Conservation (phyloP, 2,113 vertebrate genomes). For the Meles meles region DNA sequence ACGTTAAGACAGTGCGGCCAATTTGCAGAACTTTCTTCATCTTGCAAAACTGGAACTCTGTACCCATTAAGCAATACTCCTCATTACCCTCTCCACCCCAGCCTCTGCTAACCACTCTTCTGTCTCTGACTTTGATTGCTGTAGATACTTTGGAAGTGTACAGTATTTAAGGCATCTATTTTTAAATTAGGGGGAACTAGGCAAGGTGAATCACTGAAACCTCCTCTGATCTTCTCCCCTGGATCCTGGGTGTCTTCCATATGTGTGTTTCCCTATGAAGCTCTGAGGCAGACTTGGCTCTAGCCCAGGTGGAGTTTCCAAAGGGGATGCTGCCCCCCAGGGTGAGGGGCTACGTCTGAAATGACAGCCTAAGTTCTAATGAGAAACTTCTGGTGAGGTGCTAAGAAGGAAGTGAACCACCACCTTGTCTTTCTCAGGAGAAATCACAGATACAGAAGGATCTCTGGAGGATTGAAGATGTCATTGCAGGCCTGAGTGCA, state of each 20-base stretch:
- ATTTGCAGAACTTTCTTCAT: neutral
- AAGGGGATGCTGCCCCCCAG: neutral
- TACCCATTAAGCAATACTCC: neutral
- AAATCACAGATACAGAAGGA: conserved; percentile 95
- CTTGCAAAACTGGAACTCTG: neutral
- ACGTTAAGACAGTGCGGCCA: neutral
- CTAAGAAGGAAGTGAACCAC: neutral
- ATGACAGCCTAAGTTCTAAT: neutral
- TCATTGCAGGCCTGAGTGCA: conserved; percentile 94
- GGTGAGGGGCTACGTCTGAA: neutral
- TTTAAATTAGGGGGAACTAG: neutral
- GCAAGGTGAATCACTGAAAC: neutral
- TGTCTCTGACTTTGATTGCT: neutral
- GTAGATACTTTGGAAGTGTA: neutral
- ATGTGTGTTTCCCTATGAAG: neutral
- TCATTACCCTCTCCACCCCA: too few relatives aligned
- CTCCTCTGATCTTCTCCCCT: neutral
- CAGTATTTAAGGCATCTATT: neutral
- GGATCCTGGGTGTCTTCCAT: neutral
- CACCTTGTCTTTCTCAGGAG: conserved; percentile 80
- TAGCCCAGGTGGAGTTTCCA: neutral
- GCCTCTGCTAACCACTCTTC: neutral
- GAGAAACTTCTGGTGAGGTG: neutral
- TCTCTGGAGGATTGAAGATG: conserved; percentile 97
- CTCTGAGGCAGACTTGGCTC: neutral